A percentile compares a stretch with the other conserved stretches of the same genome.
These are phyloP conservation scores for Pegoplata infirma DNA, from an alignment of 2,888 invertebrate species.

Conservation along the genomic window DNA sequence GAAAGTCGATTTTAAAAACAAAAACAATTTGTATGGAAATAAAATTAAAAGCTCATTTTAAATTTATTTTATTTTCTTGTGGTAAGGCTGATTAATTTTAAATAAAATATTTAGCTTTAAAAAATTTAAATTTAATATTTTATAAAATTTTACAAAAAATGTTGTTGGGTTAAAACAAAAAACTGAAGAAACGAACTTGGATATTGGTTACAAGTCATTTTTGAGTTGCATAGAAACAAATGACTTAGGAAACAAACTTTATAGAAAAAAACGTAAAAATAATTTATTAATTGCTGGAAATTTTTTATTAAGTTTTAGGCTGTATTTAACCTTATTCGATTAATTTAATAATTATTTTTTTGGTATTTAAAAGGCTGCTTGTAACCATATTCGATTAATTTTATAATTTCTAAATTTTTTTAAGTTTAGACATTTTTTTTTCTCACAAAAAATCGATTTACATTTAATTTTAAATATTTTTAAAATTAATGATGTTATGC, in stretches of 20 bases:
- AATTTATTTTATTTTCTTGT: too few relatives aligned
- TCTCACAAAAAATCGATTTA: too few relatives aligned
- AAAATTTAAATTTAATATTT: too few relatives aligned
- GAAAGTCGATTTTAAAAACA: too few relatives aligned
- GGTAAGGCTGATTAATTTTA: too few relatives aligned
- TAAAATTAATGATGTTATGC: background rate
- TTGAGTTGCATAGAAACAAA: background rate
- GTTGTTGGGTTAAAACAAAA: too few relatives aligned
- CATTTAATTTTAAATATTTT: background rate
- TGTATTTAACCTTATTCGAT: too few relatives aligned
- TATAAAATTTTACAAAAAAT: too few relatives aligned
- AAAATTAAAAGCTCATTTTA: too few relatives aligned
- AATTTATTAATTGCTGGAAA: background rate
- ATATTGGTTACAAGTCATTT: background rate
- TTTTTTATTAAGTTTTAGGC: background rate
- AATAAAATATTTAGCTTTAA: too few relatives aligned
- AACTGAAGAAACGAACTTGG: background rate
- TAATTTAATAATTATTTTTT: background rate
- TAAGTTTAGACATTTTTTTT: background rate
- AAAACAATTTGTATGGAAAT: too few relatives aligned
- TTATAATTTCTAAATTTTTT: background rate
- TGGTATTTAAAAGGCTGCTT: background rate
- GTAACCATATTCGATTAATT: background rate
- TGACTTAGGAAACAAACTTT: background rate
- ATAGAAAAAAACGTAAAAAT: background rate